phyloP scores from a whole-genome alignment of 2,797 vertebrate species.

The Chloroceryle amazona region DNA sequence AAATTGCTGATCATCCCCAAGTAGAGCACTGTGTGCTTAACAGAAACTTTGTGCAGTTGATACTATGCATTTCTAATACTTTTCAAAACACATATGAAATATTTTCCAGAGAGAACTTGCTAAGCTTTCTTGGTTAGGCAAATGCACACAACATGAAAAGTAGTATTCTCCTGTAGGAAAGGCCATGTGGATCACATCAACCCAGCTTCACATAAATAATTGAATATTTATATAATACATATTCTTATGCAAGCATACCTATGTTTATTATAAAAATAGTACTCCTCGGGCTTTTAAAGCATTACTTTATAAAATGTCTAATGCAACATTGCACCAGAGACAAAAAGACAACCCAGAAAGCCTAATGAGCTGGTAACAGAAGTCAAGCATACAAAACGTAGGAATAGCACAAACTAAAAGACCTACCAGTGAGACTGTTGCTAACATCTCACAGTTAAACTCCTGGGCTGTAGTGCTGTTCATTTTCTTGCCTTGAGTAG shows the following conservation, averaged over 20 bases:
- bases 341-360: background rate
- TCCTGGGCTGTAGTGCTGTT: background rate
- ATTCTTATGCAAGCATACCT: background rate
- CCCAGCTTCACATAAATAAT: background rate
- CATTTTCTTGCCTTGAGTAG: background rate
- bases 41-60: background rate
- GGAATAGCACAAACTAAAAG: background rate
- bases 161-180: background rate
- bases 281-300: background rate
- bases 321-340: background rate
- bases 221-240: background rate
- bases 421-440: background rate
- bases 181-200: background rate
- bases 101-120: background rate
- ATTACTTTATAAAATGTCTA: background rate
- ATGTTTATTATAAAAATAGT: background rate
- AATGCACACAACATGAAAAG: rapidly evolving
- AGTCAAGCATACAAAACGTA: background rate
- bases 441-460: background rate
- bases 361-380: background rate
- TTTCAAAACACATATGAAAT: background rate
- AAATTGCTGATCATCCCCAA: background rate
- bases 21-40: background rate
- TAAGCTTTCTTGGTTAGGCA: background rate
- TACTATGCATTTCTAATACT: background rate